Conservation (phyloP, 2,888 invertebrate genomes). For the Adelognathus sp. region DNA sequence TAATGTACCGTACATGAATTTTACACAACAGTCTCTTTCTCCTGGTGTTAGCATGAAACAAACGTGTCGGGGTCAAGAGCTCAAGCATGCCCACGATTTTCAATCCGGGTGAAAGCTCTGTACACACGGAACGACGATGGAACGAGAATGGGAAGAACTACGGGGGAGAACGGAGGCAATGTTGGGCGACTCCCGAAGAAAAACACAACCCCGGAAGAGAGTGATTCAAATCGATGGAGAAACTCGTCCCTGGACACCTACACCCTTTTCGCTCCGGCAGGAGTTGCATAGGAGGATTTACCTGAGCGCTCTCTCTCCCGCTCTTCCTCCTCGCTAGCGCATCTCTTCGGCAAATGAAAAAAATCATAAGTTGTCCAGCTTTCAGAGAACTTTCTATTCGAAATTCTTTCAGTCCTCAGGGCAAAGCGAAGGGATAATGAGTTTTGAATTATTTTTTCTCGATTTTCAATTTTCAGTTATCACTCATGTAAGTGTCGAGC, state of each 20-base stretch:
- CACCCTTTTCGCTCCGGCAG: constrained; percentile 31
- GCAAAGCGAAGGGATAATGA: too few species aligned
- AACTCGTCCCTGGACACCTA: constrained; percentile 19
- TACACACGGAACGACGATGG: constrained; percentile 52
- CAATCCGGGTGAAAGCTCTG: constrained; percentile 57
- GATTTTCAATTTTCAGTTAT: too few species aligned
- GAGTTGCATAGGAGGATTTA: constrained; percentile 31
- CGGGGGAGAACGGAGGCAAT: background rate
- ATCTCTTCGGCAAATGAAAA: background rate
- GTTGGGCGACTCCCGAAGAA: constrained; percentile 13
- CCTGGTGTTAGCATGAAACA: constrained; percentile 50
- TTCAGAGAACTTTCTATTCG: background rate
- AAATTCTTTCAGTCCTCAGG: background rate
- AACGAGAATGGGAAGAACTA: constrained; percentile 1
- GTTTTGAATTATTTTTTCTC: too few species aligned
- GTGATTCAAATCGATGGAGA: constrained; percentile 50
- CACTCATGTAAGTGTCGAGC: too few species aligned
- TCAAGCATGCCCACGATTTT: constrained; percentile 55
- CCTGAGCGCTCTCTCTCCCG: constrained; percentile 12
- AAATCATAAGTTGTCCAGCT: background rate
- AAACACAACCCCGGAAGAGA: constrained; percentile 30
- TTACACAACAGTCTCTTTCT: constrained; percentile 45
- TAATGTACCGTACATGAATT: too few species aligned
- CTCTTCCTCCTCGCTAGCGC: constrained; percentile 4
- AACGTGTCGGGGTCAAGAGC: constrained; percentile 43